Evolutionary conservation across 2,888 invertebrate genomes (phyloP), one percentile per base, ranked within the genome.

Genomic region (Tricholauxania praeusta): DNA sequence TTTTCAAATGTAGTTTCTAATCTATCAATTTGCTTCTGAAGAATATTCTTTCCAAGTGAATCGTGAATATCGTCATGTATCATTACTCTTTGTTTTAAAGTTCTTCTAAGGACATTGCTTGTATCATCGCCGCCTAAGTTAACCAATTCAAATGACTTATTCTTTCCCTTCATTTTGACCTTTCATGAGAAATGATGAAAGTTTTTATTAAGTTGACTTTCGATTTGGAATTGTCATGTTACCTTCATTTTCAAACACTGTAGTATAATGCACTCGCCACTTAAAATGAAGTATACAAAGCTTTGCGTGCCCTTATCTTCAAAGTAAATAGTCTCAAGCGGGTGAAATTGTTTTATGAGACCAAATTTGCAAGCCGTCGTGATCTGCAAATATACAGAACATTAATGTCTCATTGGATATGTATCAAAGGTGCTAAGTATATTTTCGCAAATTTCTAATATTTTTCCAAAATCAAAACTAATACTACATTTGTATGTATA

Each of bases 241-340:
- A 83, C 85, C 77, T 79, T 76, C 59, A 85, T 79, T 75, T 83
- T 82, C 0, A 87, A 79, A 67, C 83, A 84, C 72, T 87, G 87
- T 8, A 87, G 76, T 32, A 87, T 85, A 74, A 83, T 81, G 65
- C 86, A 86, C 72, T 86, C 82, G 1, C 87, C 87, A 76, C 84
- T 87, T 8, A 87, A 75, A 3, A 87, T 83, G 75, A 87, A 87
- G 71, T 83, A 81, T 0, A 84, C 86, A 74, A 80, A 82, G 68
- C 83, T 82, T 3, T 84, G 62, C 0, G 80, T 77, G 22, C 83
- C 85, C 53, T 77, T 80, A 49, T 87, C 85, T 15, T 82, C 82
- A 12, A 77, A 78, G 72, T 80, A 85, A 49, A 87, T 85, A 14
- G 82, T 83, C 49, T 86, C 83, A 72, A 84, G 73, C 0, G 86